Percentiles rank a stretch among this genome's conserved stretches.
Evolutionary conservation across 1,140 invertebrate species (phyloP).

Genomic region (Drosophila grimshawi): DNA sequence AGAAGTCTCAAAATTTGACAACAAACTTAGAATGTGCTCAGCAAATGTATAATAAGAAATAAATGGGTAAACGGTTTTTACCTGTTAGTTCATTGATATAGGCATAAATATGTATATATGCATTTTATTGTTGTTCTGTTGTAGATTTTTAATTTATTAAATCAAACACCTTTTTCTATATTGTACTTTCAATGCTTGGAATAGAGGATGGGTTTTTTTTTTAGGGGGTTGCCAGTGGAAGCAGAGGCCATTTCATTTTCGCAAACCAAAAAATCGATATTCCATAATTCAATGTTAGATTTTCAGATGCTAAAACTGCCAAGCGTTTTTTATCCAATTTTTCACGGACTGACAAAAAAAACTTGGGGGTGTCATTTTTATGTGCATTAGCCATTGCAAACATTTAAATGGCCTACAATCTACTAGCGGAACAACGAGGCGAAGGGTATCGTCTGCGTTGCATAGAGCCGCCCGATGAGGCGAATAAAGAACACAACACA

Average conservation of each 20-base stretch:
- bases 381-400: slow-evolving; percentile 10
- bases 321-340: slow-evolving; percentile 80
- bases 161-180: no score
- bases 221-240: background rate
- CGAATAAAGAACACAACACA: slow-evolving; percentile 26
- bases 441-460: slow-evolving; percentile 46
- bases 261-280: slow-evolving; percentile 76
- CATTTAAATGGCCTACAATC: slow-evolving; percentile 33
- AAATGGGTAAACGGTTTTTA: no score
- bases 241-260: slow-evolving; percentile 55
- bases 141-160: no score
- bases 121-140: no score
- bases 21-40: no score
- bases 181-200: no score
- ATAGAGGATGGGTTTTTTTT: no score
- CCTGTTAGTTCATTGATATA: no score
- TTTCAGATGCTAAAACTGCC: slow-evolving; percentile 81
- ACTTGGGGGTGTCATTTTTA: slow-evolving; percentile 64
- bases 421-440: background rate
- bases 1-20: no score
- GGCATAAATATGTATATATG: no score
- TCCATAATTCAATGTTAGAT: slow-evolving; percentile 81
- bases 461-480: background rate
- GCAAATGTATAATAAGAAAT: no score
- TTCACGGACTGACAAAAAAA: slow-evolving; percentile 71